Percentiles rank a stretch among this genome's conserved stretches.
phyloP scores from a whole-genome alignment of 2,113 vertebrate species.

The Heliornis fulica region DNA sequence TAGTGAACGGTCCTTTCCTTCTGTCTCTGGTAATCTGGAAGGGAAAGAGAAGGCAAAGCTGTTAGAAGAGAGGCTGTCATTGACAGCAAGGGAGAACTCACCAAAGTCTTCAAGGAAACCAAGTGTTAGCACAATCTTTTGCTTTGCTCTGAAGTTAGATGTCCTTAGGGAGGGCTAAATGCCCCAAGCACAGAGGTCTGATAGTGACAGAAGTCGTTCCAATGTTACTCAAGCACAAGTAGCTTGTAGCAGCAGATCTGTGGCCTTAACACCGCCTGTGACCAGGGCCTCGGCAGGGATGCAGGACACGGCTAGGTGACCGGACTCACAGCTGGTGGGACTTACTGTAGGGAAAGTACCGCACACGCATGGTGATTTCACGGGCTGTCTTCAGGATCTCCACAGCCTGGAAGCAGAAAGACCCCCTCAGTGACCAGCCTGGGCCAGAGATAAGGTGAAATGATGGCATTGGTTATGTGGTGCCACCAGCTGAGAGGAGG shows the following conservation, averaged over 20 bases:
- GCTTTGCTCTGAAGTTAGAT: not conserved
- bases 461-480: rapidly evolving
- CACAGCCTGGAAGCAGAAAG: slow-evolving; percentile 81
- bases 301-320: not conserved
- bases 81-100: not conserved
- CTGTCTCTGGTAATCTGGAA: slow-evolving; percentile 92
- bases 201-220: not conserved
- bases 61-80: not conserved
- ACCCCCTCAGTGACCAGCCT: not conserved
- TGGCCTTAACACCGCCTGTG: rapidly evolving
- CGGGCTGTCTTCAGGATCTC: slow-evolving; percentile 96
- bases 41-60: not conserved
- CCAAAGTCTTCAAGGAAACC: not conserved
- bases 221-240: not conserved
- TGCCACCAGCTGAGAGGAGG: not conserved
- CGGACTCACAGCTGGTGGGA: not conserved
- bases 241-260: no score
- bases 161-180: not conserved
- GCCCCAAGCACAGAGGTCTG: not conserved
- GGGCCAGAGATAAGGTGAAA: not conserved
- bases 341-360: slow-evolving; percentile 99
- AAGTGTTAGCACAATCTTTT: not conserved
- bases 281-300: not conserved
- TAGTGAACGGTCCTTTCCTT: slow-evolving; percentile 98
- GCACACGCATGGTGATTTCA: slow-evolving; percentile 95